Evolutionary conservation across 2,113 vertebrate species (phyloP).

Genomic region (Plecturocebus donacophilus): DNA sequence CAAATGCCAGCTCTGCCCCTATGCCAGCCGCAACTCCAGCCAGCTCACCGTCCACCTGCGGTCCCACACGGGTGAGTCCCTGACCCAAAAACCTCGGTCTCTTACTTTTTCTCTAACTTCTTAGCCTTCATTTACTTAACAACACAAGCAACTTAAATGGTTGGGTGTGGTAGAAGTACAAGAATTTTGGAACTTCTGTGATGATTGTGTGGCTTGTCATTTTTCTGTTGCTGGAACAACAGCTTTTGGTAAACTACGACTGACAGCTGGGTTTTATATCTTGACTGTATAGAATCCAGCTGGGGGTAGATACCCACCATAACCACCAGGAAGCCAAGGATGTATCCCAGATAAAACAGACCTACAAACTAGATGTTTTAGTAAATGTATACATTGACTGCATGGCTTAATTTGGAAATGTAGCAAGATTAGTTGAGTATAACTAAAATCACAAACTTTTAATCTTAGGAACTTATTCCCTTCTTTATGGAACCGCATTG

Average conservation of each 20-base stretch:
- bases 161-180: too few species aligned
- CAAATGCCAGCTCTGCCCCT: constrained; percentile 97
- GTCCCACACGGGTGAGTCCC: constrained; percentile 90
- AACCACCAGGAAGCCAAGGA: constrained; percentile 48
- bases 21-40: constrained; percentile 97
- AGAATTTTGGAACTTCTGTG: not conserved
- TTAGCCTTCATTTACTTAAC: accelerated
- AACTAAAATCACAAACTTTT: not conserved
- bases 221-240: not conserved
- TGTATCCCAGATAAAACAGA: constrained; percentile 76
- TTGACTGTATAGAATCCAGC: not conserved
- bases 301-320: constrained; percentile 37
- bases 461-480: not conserved
- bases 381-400: constrained; percentile 66
- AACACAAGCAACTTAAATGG: not conserved
- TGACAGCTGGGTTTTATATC: not conserved
- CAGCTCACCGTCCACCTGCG: constrained; percentile 97
- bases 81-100: not conserved
- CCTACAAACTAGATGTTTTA: constrained; percentile 56
- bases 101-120: not conserved
- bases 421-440: constrained; percentile 50
- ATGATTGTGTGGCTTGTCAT: not conserved
- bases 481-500: not conserved
- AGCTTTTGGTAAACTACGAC: not conserved
- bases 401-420: constrained; percentile 66